phyloP scores from a whole-genome alignment of 2,888 invertebrate species.

The Andrena fulva region DNA sequence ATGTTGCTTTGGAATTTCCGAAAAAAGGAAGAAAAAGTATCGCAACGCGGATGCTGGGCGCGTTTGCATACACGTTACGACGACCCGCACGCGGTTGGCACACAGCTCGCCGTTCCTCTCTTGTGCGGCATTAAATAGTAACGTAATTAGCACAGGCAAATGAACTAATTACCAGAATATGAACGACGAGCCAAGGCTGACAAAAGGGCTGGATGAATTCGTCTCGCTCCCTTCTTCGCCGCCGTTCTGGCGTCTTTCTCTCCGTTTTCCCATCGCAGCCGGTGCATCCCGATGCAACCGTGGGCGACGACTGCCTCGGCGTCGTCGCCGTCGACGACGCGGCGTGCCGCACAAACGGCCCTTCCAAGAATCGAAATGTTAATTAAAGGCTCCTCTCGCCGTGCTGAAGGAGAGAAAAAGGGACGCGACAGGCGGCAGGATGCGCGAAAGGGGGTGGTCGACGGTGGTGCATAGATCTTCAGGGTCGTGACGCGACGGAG shows the following conservation, averaged over 20 bases:
- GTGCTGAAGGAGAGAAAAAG: slow-evolving; percentile 49
- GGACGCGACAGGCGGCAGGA: slow-evolving; percentile 43
- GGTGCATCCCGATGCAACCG: slow-evolving; percentile 44
- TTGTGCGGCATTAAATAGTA: slow-evolving; percentile 74
- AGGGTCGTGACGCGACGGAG: slow-evolving; percentile 22
- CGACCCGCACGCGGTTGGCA: slow-evolving; percentile 13
- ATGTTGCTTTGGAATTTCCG: slow-evolving; percentile 53
- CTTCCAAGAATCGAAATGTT: slow-evolving; percentile 78
- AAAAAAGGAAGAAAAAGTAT: slow-evolving; percentile 21
- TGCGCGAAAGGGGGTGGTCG: slow-evolving; percentile 12
- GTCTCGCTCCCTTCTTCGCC: slow-evolving; percentile 53
- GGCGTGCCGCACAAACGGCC: slow-evolving; percentile 55
- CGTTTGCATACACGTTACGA: slow-evolving; percentile 40
- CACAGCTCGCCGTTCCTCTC: slow-evolving; percentile 49
- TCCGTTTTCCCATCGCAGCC: slow-evolving; percentile 20
- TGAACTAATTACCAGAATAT: slow-evolving; percentile 83
- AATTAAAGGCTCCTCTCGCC: slow-evolving; percentile 75
- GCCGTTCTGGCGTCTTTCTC: slow-evolving; percentile 34
- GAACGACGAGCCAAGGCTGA: slow-evolving; percentile 75
- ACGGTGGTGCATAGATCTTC: slow-evolving; percentile 16
- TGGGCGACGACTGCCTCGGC: slow-evolving; percentile 26
- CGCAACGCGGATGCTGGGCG: not conserved
- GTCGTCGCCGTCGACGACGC: slow-evolving; percentile 32
- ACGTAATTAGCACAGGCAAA: slow-evolving; percentile 82
- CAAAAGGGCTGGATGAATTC: slow-evolving; percentile 71